Evolutionary conservation across 2,888 invertebrate genomes (phyloP).

Genomic region (Dermolepida albohirtum): DNA sequence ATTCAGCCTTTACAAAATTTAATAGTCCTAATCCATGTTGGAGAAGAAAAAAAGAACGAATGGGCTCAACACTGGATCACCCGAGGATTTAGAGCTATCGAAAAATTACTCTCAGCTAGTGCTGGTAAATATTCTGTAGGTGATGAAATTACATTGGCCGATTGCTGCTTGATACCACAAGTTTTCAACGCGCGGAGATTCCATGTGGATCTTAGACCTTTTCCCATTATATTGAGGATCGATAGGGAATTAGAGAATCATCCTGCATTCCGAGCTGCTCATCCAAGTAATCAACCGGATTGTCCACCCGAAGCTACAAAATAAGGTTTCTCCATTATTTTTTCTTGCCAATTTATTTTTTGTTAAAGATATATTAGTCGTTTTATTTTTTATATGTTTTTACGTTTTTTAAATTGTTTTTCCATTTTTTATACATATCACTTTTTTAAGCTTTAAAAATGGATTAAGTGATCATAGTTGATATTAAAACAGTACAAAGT

Average conservation of each 20-base stretch:
- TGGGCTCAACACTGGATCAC: constrained; percentile 96
- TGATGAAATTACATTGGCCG: constrained; percentile 93
- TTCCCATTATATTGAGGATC: constrained; percentile 89
- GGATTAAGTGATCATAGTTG: constrained; percentile 14
- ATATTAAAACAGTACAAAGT: constrained; percentile 32
- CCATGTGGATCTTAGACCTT: constrained; percentile 90
- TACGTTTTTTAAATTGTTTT: constrained; percentile 20
- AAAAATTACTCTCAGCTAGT: constrained; percentile 83
- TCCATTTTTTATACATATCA: constrained; percentile 34
- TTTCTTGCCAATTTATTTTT: constrained; percentile 12
- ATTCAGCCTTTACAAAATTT: constrained; percentile 97
- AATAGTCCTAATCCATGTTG: constrained; percentile 86
- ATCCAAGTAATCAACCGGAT: constrained; percentile 94
- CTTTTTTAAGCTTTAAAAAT: constrained; percentile 29
- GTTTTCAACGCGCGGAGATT: constrained; percentile 95
- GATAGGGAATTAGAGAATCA: constrained; percentile 87
- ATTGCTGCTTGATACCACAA: constrained; percentile 95
- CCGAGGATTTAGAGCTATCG: constrained; percentile 89
- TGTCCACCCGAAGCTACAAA: constrained; percentile 90
- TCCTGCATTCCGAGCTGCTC: constrained; percentile 91
- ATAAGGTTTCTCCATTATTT: constrained; percentile 62
- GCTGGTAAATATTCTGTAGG: constrained; percentile 95
- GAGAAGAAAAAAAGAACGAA: constrained; percentile 89
- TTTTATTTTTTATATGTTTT: constrained; percentile 14
- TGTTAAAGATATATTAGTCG: constrained; percentile 1